Base-by-base conservation (phyloP, 2,797 vertebrate species). In the Sebastes nivosus region DNA sequence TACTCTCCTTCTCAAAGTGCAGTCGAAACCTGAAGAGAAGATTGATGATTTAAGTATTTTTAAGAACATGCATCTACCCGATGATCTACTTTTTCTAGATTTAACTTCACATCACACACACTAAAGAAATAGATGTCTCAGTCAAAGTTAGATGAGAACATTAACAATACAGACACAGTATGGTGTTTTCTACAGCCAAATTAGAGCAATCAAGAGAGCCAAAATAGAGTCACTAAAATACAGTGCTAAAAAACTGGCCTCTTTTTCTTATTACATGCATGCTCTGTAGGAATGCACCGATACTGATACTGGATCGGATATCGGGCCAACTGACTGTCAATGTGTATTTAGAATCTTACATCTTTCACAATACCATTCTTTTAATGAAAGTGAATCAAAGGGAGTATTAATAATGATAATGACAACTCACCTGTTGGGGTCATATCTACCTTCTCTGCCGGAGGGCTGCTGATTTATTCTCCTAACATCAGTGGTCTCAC, bases 1-100 rank as follows among this genome's bases (percentile, higher is more conserved):
- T 96, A 85, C 95, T 97, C 75, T 98, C 97, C 65, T 95, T 96
- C 73, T 97, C 97, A 92, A 97, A 97, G 88, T 98, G 97, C 67
- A 98, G 90, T 67, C 96, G 96, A 80, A 96, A 99, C 91, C 98
- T 98, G 78, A 67, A 36, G 13, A 63, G 22, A 63, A 52, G 22
- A 29, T 1, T 4, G 1, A 63, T 12, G 2, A 71, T 20, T 68
- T 5, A 20, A 13, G 34, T 58, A 0, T 42, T 60, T 32, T 24
- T 16, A 0, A 29, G 0, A 34, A 46, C 14, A 66, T 61, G 11
- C 6, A 68, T 30, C 38, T n/a, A 16, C 0, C 20, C 8, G 12
- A 55, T 52, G 20, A 70, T 68, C 30, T 38, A 20, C 11, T 10
- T 57, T 75, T 27, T 67, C 14, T 65, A 66, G 63, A 66, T 50